A percentile compares a stretch with the other conserved stretches of the same genome.
phyloP scores from a whole-genome alignment of 2,797 vertebrate genomes.

The Morus bassanus region DNA sequence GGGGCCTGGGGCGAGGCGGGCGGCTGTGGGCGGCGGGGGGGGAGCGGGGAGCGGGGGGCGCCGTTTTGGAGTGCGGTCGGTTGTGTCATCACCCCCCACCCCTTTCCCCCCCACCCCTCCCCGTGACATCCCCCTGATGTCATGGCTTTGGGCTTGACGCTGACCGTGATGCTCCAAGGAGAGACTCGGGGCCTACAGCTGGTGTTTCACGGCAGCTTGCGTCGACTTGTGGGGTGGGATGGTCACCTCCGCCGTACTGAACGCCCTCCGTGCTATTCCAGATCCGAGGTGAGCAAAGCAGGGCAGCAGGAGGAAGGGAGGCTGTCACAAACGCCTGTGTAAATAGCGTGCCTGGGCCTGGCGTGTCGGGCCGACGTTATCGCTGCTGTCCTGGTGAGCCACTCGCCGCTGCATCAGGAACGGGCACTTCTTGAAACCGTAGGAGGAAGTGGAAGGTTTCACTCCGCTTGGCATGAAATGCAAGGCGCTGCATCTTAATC shows the following conservation, averaged over 20 bases:
- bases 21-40: not conserved
- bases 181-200: not conserved
- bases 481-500: rapidly evolving
- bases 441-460: not conserved
- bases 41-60: not conserved
- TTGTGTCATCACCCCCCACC: not conserved
- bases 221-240: not conserved
- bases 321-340: rapidly evolving
- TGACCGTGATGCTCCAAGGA: not conserved
- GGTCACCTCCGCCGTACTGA: not conserved
- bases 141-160: not conserved
- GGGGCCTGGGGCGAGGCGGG: not conserved
- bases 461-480: rapidly evolving
- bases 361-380: not conserved
- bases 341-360: not conserved
- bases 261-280: not conserved
- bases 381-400: not conserved
- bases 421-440: not conserved
- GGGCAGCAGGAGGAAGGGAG: not conserved
- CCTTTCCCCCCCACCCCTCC: rapidly evolving
- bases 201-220: not conserved
- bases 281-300: not conserved
- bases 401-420: not conserved
- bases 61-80: not conserved
- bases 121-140: not conserved